These are phyloP conservation scores for Coptodon bakossiorum DNA, from an alignment of 2,113 vertebrate genomes.

Conservation along the genomic window DNA sequence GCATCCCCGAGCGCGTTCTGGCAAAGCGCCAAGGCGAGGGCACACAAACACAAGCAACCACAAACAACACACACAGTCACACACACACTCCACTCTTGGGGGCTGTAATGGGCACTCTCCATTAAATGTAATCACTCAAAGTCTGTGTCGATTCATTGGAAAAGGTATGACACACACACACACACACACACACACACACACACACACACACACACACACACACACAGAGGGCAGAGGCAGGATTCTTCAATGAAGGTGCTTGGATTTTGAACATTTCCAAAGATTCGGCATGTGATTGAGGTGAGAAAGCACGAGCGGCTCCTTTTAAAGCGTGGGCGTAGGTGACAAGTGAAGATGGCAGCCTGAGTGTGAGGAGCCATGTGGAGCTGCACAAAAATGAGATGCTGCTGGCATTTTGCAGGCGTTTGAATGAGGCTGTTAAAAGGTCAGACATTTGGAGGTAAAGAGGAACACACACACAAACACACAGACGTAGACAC, in stretches of 20 bases:
- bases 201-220: too few relatives aligned
- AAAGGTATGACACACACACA: background rate
- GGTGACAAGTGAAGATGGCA: background rate
- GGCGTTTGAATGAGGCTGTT: background rate
- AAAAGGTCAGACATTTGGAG: conserved; percentile 48
- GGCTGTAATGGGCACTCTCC: background rate
- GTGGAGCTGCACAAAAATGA: background rate
- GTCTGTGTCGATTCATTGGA: background rate
- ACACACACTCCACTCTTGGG: background rate
- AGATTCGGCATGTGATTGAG: background rate
- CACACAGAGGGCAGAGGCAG: background rate
- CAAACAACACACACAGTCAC: conserved; percentile 1
- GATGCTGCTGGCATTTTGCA: background rate
- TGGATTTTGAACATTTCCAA: background rate
- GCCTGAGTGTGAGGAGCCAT: conserved; percentile 28
- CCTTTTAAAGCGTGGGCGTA: background rate
- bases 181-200: background rate
- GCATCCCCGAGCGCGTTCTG: conserved; percentile 48
- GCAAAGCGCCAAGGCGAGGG: conserved; percentile 14
- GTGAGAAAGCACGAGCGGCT: background rate
- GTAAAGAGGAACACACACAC: background rate
- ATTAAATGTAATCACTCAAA: conserved; percentile 33
- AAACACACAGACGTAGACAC: background rate
- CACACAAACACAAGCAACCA: background rate
- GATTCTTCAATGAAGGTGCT: conserved; percentile 14